A percentile compares a stretch with the other conserved stretches of the same genome.
phyloP scores from a whole-genome alignment of 1,140 invertebrate species.

The Hyles vespertilio region DNA sequence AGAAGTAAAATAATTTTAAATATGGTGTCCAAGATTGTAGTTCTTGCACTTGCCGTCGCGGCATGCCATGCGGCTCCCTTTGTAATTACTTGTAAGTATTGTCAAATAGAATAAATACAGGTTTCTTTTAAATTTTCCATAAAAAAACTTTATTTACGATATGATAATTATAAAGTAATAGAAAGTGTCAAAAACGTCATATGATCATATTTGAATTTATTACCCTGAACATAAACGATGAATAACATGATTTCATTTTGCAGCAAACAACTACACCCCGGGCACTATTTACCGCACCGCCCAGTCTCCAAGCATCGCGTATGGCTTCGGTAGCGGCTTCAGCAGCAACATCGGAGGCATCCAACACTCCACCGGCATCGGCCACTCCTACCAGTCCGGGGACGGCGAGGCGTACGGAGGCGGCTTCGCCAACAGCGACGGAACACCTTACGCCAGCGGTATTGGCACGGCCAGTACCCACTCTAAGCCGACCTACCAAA shows the following conservation, averaged over 20 bases:
- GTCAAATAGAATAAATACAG: too few species aligned
- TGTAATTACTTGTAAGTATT: slow-evolving; percentile 37
- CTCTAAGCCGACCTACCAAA: slow-evolving; percentile 10
- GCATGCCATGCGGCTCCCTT: slow-evolving; percentile 39
- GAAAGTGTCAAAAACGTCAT: too few species aligned
- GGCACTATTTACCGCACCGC: slow-evolving; percentile 12
- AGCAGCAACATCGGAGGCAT: slow-evolving; percentile 62
- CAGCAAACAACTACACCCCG: slow-evolving; percentile 5
- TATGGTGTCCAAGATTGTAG: slow-evolving; percentile 45
- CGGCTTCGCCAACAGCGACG: slow-evolving; percentile 25
- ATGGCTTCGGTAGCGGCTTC: slow-evolving; percentile 60
- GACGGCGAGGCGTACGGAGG: slow-evolving; percentile 48
- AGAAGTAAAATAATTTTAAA: slow-evolving; percentile 19
- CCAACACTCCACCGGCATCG: slow-evolving; percentile 49
- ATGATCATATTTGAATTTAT: too few species aligned
- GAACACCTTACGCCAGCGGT: slow-evolving; percentile 25
- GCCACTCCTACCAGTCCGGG: slow-evolving; percentile 50
- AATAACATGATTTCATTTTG: slow-evolving; percentile 1
- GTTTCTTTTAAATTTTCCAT: too few species aligned
- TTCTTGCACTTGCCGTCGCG: slow-evolving; percentile 34
- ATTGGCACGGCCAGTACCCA: slow-evolving; percentile 12
- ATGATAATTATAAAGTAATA: too few species aligned
- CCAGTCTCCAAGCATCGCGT: slow-evolving; percentile 42
- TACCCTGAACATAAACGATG: too few species aligned
- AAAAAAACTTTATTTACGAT: too few species aligned